Evolutionary conservation across 92 coral and sea anemone genomes (phyloP), one percentile per base, ranked within the genome.

Genomic region (Nematostella vectensis): DNA sequence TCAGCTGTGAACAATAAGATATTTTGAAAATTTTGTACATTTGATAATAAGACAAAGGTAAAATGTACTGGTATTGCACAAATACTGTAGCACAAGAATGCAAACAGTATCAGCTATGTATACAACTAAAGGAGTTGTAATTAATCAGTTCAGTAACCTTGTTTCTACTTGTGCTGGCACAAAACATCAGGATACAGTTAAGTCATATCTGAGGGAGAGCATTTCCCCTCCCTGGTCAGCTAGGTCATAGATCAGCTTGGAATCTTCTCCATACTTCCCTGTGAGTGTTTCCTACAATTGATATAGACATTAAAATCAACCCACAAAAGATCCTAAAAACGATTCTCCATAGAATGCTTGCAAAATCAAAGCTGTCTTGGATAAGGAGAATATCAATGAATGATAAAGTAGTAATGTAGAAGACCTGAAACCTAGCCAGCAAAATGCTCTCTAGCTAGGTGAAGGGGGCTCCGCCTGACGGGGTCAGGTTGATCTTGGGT

Each of bases 201-300:
- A 72, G 62, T 91, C 98, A 65, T 91, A 91, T 78, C 98, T 65
- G 25, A 91, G 55, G 4, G 98, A 74, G 16, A 91, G 58, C 12
- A 91, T 65, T 55, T 91, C 98, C 28, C 98, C 98, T 47, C 98
- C 98, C 67, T 91, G 98, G 50, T 91, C 98, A 25, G 98, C 98
- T 56, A 91, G 74, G 61, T 91, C 98, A 59, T 91, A 91, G 59
- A 91, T 91, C 18, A 91, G 81, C 37, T 91, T 91, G 56, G 98
- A 91, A 60, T 91, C 98, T 48, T 91, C 98, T 12, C 98, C 98
- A 77, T 91, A 91, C 70, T 91, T 91, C 29, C 98, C 98, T 27
- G 96, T 91, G 49, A 91, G 43, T 44, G 98, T 91, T 81, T 91
- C 98, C 98, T 91, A 47, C 15, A 4, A 48, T 16, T 11, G 48